Base-by-base conservation (phyloP, 2,888 invertebrate species). In the Junonia oenone region DNA sequence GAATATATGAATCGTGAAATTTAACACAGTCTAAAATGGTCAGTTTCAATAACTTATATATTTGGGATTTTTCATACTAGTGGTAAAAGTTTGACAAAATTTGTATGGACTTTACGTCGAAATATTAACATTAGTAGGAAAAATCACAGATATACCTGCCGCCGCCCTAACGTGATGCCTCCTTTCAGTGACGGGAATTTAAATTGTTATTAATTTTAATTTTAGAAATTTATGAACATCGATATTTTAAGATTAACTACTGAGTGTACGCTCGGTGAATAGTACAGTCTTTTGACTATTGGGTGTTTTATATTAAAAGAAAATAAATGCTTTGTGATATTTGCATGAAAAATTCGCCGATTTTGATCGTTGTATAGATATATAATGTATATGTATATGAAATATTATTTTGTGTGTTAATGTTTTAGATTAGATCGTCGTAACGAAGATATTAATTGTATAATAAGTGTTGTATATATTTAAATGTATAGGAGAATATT, bases 251-350 rank as follows among this genome's bases (percentile, higher is more conserved):
- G 46, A 33, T 58, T 47, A 59, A 38, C 40, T 43, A 50, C 35
- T 56, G 56, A 38, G 66, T 58, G 62, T 62, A 47, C 65, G 68
- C 73, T 73, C 75, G 65, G 67, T 68, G 60, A 63, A 55, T 69
- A 68, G 75, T 76, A 56, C 63, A 73, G 75, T 77, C 73, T 65
- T 71, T 74, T 71, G 76, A 78, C 74, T 70, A 75, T 71, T 68
- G 72, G 72, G 72, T 75, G 72, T 79, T 79, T 81, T 77, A 76
- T 75, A 75, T 72, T 50, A 37, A 55, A 72, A 72, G 56, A 67
- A 73, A 54, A 74, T 64, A 73, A 54, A 74, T 64, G 81, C 82
- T 84, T 85, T 83, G 84, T 84, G 81, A 83, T 81, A 83, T 80
- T 68, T 37, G 78, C 81, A 68, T 68, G 74, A 66, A 73, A 45